Evolutionary conservation across 2,888 invertebrate genomes (phyloP).

Genomic region (Masnerella sp.): DNA sequence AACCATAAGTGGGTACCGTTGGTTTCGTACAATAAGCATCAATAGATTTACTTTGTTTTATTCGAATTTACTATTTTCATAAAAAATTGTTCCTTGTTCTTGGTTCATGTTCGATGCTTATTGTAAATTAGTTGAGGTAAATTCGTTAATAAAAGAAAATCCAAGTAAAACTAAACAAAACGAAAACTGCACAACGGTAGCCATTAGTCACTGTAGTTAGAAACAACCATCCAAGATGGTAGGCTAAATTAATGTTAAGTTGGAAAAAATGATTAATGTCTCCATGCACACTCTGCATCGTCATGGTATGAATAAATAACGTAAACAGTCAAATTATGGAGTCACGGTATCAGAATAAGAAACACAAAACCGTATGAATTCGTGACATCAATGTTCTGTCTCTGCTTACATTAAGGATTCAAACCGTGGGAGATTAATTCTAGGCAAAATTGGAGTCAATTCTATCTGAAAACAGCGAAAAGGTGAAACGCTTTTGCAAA

Average conservation of each 20-base stretch:
- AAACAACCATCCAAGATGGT: conserved; percentile 45
- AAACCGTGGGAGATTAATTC: too few species aligned
- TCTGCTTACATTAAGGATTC: conserved; percentile 10
- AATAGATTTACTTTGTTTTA: too few species aligned
- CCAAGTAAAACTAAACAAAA: conserved; percentile 13
- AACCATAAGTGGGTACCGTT: too few species aligned
- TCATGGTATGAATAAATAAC: background rate
- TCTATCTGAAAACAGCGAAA: background rate
- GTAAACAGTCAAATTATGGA: conserved; percentile 1
- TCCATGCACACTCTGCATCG: conserved; percentile 32
- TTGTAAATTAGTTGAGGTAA: conserved; percentile 12
- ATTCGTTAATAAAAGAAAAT: conserved; percentile 34
- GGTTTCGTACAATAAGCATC: too few species aligned
- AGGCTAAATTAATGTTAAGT: conserved; percentile 43
- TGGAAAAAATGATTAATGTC: conserved; percentile 36
- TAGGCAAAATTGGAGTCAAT: too few species aligned
- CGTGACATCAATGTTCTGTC: background rate
- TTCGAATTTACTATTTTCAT: too few species aligned
- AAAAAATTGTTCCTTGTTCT: too few species aligned
- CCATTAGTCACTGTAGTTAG: conserved; percentile 55
- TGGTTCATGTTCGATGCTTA: conserved; percentile 9
- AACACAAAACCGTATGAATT: background rate
- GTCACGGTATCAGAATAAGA: background rate
- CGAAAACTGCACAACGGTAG: conserved; percentile 41
- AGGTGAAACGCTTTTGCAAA: too few species aligned